Base-by-base conservation (phyloP, 2,888 invertebrate genomes). In the Orchesellides sinensis region DNA sequence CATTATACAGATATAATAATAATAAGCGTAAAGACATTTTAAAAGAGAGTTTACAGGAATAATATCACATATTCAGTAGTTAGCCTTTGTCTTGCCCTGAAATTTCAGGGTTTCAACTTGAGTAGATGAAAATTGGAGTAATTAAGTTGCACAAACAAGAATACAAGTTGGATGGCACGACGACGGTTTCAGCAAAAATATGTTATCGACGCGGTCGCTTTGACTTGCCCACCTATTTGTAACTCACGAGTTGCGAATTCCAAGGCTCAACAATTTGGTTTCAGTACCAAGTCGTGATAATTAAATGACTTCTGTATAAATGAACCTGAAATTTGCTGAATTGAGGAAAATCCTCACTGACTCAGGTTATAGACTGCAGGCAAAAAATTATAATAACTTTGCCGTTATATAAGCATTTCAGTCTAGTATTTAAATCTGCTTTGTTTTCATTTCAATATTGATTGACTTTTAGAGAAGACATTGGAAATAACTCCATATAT, bases 211-310 rank as follows among this genome's bases (percentile, higher is more conserved):
- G 54, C 59, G 17, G 59, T 54, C n/a, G 40, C 59, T 72, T 59
- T 56, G 72, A 65, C 45, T 69, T 74, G 74, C 74, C 81, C 73
- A 81, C 73, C 56, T 81, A n/a, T n/a, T n/a, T n/a, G n/a, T n/a
- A 68, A 66, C 74, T 73, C 73, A 74, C 81, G 74, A 81, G 61
- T 68, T 27, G 59, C 54, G 49, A 74, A 66, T 69, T 74, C 74
- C 74, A 81, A 81, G 81, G 81, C 49, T 66, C 54, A 79, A 61
- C 56, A 80, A 80, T 80, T 80, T 80, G 49, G 66, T 73, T 72
- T 80, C 66, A 73, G 56, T 59, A 74, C 68, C 61, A 66, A 68
- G 54, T 74, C 81, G 81, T 81, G 81, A 81, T 81, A 81, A 81
- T 81, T 81, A 81, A 81, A 73, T 61, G 73, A 68, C 52, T 74